A percentile compares a stretch with the other conserved stretches of the same genome.
phyloP scores from a whole-genome alignment of 2,113 vertebrate species.

The Chloebia gouldiae region DNA sequence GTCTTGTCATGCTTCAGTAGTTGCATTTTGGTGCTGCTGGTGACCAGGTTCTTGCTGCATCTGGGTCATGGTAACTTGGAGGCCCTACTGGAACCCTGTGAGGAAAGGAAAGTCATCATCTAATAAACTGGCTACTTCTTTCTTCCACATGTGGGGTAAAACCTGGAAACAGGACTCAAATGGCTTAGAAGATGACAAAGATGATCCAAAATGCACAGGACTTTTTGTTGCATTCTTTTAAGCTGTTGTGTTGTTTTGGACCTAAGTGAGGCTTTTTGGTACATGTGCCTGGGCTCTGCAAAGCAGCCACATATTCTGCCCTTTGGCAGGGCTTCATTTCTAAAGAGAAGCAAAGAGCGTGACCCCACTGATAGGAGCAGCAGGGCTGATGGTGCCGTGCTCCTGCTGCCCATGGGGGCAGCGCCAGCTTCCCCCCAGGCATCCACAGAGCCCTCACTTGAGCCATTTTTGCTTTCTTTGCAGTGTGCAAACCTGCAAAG shows the following conservation, averaged over 20 bases:
- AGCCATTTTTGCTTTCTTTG: background rate
- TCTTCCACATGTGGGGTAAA: background rate
- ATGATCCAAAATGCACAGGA: background rate
- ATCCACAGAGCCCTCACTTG: background rate
- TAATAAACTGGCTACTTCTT: background rate
- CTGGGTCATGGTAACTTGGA: background rate
- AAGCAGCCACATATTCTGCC: background rate
- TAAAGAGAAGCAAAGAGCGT: background rate
- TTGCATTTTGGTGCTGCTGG: background rate
- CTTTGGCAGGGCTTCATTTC: background rate
- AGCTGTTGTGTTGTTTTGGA: background rate
- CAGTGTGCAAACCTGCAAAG: background rate
- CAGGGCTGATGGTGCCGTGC: background rate
- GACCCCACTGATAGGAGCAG: background rate
- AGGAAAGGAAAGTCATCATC: background rate
- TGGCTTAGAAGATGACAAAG: background rate
- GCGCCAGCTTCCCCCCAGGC: background rate
- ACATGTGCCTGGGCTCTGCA: background rate
- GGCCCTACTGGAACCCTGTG: background rate
- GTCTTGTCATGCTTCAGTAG: background rate
- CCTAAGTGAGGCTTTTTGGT: background rate
- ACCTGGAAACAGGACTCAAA: background rate
- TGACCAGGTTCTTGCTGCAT: background rate
- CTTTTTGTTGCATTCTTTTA: background rate
- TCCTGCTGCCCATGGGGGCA: background rate